Evolutionary conservation across 1,140 invertebrate genomes (phyloP).

Genomic region (Drosophila ficusphila): DNA sequence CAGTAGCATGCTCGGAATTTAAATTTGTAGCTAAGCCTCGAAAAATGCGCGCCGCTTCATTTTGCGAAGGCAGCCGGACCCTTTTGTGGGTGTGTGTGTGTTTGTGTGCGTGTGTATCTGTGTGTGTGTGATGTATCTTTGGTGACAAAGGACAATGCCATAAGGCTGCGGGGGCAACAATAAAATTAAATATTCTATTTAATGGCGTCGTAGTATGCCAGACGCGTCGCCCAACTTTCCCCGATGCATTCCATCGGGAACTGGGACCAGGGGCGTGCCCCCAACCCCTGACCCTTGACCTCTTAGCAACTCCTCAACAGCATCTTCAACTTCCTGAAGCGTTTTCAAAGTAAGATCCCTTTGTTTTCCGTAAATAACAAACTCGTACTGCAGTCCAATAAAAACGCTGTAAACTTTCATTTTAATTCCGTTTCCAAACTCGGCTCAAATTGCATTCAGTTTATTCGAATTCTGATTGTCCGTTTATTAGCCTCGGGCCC

Average conservation of each 20-base stretch:
- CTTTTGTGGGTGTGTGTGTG: slow-evolving; percentile 44
- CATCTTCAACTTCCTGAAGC: background rate
- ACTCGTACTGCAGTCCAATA: slow-evolving; percentile 15
- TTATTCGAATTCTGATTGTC: slow-evolving; percentile 73
- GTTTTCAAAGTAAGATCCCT: background rate
- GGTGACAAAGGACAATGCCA: slow-evolving; percentile 52
- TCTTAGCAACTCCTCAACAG: background rate
- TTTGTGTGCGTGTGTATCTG: too few species aligned
- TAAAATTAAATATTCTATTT: slow-evolving; percentile 83
- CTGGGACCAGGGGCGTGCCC: background rate
- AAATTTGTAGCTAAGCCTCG: slow-evolving; percentile 64
- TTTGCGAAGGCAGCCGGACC: slow-evolving; percentile 51
- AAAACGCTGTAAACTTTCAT: slow-evolving; percentile 7
- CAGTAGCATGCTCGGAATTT: slow-evolving; percentile 71
- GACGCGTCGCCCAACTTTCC: slow-evolving; percentile 46
- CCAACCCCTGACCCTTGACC: slow-evolving; percentile 7
- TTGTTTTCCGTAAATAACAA: background rate
- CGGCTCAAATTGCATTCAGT: slow-evolving; percentile 58
- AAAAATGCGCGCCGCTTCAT: slow-evolving; percentile 59
- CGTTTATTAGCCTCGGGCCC: slow-evolving; percentile 33
- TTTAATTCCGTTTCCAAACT: slow-evolving; percentile 10
- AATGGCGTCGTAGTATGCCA: slow-evolving; percentile 68
- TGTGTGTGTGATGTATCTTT: slow-evolving; percentile 58
- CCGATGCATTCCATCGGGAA: slow-evolving; percentile 24
- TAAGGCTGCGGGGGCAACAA: slow-evolving; percentile 50